Base-by-base conservation (phyloP, 2,797 vertebrate species). In the Ctenopoma multispine region DNA sequence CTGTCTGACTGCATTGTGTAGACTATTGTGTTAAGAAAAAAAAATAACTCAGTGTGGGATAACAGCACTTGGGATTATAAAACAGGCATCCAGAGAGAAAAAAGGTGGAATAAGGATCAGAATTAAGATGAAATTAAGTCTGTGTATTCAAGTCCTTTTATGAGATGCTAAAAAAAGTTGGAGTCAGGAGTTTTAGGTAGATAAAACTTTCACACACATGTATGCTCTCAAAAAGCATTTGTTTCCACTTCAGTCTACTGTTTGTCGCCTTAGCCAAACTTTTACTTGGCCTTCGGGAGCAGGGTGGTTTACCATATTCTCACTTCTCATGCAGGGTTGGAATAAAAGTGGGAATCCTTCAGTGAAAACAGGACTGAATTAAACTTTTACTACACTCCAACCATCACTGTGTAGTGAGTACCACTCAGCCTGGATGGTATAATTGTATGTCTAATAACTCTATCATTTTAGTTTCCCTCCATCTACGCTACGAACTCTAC, bases 1-100 rank as follows among this genome's bases (percentile, higher is more conserved):
- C 69, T 60, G 87, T 77, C 85, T 73, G 82, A 70, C 43, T 63
- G 66, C 66, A 78, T 90, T 88, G 86, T 90, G 70, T 68, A 36
- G 73, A 61, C 81, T 69, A 82, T 82, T 88, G 82, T 87, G 84
- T 68, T 66, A 36, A 64, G 50, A 62, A 40, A 53, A 70, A 55
- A 68, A 63, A 65, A 59, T 18, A 54, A 63, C 5, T 64, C 63
- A 53, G 29, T 58, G 69, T 60, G 49, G 64, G 56, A 88, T 73
- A 60, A 77, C 51, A 29, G 64, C 73, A 69, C 18, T 63, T 57
- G 63, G 60, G 70, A 72, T 83, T 79, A 78, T 82, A 62, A 73
- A 86, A 79, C 38, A 72, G 44, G 17, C 34, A 0, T 73, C 17
- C 47, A 70, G 34, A 55, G 60, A 69, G 57, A 77, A 80, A 57